Evolutionary conservation across 2,113 vertebrate species (phyloP), one percentile per base, ranked within the genome.

Genomic region (Parus major): DNA sequence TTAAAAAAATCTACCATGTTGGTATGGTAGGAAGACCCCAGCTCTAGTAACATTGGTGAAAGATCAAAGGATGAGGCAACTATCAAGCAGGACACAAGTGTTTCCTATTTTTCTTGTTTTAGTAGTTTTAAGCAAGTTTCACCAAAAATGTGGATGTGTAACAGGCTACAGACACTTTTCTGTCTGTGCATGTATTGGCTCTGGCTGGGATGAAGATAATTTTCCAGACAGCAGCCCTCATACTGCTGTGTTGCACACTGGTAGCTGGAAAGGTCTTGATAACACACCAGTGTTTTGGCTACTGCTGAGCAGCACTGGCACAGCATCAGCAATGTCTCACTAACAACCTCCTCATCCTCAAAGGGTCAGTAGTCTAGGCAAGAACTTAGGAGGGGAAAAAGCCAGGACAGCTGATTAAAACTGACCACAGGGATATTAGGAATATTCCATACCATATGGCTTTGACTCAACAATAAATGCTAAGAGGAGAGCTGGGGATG

Each of bases 251-350:
- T 5, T 66, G 23, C 42, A 24, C 24, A 44, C 3, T 53, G 28
- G 15, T n/a, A 42, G 5, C 12, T 42, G 47, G 25, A 72, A 72
- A 76, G 22, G 1, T 36, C 12, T 53, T 59, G 12, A 8, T 15
- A 49, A 59, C 9, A 39, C 21, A 61, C 1, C 17, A 39, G 2
- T 35, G 9, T 50, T 88, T 52, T 47, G 27, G 20, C 12, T 57
- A 29, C 33, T 33, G 16, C 3, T 1, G 18, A 42, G 16, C 7
- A 65, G 46, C 4, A 1, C 24, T 66, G 3, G 2, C 2, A 4
- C 35, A 53, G 7, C 8, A 46, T 46, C 46, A 59, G 7, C 28
- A 7, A 36, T n/a, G 11, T n/a, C n/a, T 75, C 39, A 21, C 28
- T 19, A 39, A 17, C 23, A 59, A 25, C 9, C 28, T 52, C 36